Base-by-base conservation (phyloP, 2,797 vertebrate species). In the Cossypha heuglini region DNA sequence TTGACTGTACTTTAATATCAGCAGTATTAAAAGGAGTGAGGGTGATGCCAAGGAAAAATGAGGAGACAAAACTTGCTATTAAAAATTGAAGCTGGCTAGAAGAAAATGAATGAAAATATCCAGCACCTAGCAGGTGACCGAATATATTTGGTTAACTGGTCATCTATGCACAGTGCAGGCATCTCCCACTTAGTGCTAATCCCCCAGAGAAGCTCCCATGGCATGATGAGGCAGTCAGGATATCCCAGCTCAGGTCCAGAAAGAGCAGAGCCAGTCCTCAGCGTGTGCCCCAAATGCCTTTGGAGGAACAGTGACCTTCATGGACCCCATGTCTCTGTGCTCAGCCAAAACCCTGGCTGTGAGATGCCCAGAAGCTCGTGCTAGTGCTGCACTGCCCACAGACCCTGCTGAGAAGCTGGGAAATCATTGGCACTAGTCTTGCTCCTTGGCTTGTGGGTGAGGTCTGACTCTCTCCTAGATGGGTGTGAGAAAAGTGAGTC, bases 261-360 rank as follows among this genome's bases (percentile, higher is more conserved):
- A 75, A 63, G 31, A 69, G 16, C 28, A 13, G 21, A 61, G 16
- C 18, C 4, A 1, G 61, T 68, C 42, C 61, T 90, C 35, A 28
- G 22, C 0, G 0, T 40, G 33, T 37, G 14, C 19, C 8, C 33
- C 7, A 22, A 45, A 48, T 8, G 20, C 22, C 33, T 83, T 57
- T 78, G 73, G 68, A 84, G 46, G 21, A 86, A 6, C 12, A 0
- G 2, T 13, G 29, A 46, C 42, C 49, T 81, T 58, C 22, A 11
- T 1, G 1, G 29, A 13, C 7, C 24, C n/a, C 25, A 3, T 7
- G 10, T 51, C 21, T 43, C 71, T 64, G 35, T 33, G 31, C 31
- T 62, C 8, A 18, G n/a, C 5, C 66, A 51, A 62, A 71, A n/a
- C 3, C 13, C 48, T 59, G 35, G 22, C 40, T 62, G 24, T 26